Percentiles rank a stretch among this genome's conserved stretches.
These are phyloP conservation scores for Megalopta genalis DNA, from an alignment of 1,140 invertebrate species.

Conservation along the genomic window DNA sequence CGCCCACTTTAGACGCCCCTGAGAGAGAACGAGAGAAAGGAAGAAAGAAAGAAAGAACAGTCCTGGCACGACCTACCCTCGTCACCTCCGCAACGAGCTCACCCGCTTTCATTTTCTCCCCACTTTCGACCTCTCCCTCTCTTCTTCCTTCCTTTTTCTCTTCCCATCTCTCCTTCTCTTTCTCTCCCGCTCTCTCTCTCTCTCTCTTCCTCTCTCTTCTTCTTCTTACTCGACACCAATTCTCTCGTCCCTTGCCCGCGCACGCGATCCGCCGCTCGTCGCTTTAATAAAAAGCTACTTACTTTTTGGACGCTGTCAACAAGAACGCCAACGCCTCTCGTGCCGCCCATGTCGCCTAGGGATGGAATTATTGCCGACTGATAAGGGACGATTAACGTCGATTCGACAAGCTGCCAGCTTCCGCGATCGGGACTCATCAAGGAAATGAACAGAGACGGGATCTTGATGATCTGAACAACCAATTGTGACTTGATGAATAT, in stretches of 20 bases:
- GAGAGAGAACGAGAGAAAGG: constrained; percentile 21
- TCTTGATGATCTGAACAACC: no score
- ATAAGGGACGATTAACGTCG: constrained; percentile 24
- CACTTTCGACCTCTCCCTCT: constrained; percentile 1
- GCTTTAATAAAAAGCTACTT: constrained; percentile 72
- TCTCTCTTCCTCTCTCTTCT: neutral
- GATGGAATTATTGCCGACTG: constrained; percentile 40
- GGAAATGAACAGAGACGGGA: no score
- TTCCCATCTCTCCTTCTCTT: no score
- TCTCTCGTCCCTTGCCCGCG: constrained; percentile 3
- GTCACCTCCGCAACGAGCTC: constrained; percentile 56
- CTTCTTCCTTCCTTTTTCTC: no score
- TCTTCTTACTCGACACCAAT: constrained; percentile 3
- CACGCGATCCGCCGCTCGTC: constrained; percentile 4
- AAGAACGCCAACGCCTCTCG: constrained; percentile 37
- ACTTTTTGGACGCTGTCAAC: constrained; percentile 49
- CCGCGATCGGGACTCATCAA: no score
- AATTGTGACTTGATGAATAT: no score
- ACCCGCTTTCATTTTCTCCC: constrained; percentile 45
- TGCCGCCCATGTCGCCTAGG: constrained; percentile 6
- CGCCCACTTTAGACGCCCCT: constrained; percentile 70
- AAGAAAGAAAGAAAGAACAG: no score
- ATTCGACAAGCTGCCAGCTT: no score
- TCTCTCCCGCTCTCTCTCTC: no score
- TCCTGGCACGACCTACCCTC: constrained; percentile 49